Evolutionary conservation across 2,888 invertebrate genomes (phyloP), one percentile per base, ranked within the genome.

Genomic region (Mamestra brassicae): DNA sequence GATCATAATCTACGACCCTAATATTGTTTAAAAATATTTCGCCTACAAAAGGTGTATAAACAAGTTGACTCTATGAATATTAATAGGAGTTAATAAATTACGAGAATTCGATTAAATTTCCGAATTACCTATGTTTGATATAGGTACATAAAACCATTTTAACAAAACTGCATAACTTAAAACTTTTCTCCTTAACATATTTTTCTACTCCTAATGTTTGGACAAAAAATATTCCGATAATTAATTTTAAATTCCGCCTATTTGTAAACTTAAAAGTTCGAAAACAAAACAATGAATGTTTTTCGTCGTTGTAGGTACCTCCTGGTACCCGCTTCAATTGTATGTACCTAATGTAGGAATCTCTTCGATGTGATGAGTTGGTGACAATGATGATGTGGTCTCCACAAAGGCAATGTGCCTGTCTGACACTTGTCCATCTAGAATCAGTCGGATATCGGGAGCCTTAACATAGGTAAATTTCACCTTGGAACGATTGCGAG

Each of bases 221-320:
- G 13, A 45, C 15, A 36, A 61, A 74, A 61, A 55, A 15, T 17
- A 15, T 15, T 52, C 11, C 15, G 11, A 47, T 13, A 50, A 36
- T 55, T 52, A 4, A 61, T 71, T 81, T 81, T 13, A 42, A 60
- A 34, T 42, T 57, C 64, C 52, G 65, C 60, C 71, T 71, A 36
- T 64, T 47, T 60, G 7, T 66, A 47, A 61, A 62, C 15, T 80
- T 36, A n/a, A 57, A 52, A 66, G 13, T 65, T 42, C 66, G 57
- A 64, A 50, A 58, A 54, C 15, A 17, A 38, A 52, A 68, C 26
- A 57, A 66, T 55, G 34, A 60, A 73, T 62, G 47, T 50, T 68
- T 70, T 34, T 63, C 45, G 13, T 26, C 38, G 17, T 13, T 26
- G 45, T 62, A 26, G 45, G 61, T 62, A 26, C 61, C 61, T 45